Conservation (phyloP, 2,797 vertebrate genomes). For the Poecilia wingei region DNA sequence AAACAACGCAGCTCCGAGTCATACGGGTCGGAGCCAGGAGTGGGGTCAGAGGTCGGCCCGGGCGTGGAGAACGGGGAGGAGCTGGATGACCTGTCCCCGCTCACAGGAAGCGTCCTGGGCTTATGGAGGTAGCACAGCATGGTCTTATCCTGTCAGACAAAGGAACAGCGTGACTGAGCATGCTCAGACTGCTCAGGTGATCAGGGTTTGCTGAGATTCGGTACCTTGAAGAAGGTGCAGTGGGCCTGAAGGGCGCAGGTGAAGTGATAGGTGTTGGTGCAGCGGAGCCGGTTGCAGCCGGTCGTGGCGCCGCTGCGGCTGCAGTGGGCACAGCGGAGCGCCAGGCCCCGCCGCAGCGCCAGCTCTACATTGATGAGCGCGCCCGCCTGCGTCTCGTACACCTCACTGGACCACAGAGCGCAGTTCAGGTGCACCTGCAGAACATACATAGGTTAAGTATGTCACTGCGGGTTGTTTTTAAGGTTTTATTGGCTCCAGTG, state of each 20-base stretch:
- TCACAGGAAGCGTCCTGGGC: constrained; percentile 76
- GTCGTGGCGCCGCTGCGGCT: constrained; percentile 92
- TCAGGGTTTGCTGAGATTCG: neutral
- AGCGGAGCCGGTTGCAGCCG: constrained; percentile 86
- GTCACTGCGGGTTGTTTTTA: too few relatives aligned
- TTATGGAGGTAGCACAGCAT: constrained; percentile 97
- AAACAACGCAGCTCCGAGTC: constrained; percentile 94
- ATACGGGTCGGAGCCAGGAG: constrained; percentile 54
- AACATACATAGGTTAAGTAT: neutral
- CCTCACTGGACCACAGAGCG: constrained; percentile 97
- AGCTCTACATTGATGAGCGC: constrained; percentile 97
- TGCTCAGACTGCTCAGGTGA: neutral
- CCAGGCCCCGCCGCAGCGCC: constrained; percentile 89
- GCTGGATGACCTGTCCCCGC: constrained; percentile 58
- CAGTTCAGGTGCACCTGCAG: constrained; percentile 90
- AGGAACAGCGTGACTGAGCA: neutral
- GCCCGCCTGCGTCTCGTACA: constrained; percentile 98
- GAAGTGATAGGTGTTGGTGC: constrained; percentile 94
- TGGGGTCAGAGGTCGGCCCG: neutral
- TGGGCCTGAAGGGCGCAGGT: constrained; percentile 94
- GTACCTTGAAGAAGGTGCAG: constrained; percentile 96
- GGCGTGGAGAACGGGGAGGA: constrained; percentile 60
- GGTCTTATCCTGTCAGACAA: constrained; percentile 87
- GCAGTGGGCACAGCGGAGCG: constrained; percentile 92
- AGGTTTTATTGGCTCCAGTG: too few relatives aligned